Conservation (phyloP, 2,797 vertebrate genomes). For the Paguma larvata region DNA sequence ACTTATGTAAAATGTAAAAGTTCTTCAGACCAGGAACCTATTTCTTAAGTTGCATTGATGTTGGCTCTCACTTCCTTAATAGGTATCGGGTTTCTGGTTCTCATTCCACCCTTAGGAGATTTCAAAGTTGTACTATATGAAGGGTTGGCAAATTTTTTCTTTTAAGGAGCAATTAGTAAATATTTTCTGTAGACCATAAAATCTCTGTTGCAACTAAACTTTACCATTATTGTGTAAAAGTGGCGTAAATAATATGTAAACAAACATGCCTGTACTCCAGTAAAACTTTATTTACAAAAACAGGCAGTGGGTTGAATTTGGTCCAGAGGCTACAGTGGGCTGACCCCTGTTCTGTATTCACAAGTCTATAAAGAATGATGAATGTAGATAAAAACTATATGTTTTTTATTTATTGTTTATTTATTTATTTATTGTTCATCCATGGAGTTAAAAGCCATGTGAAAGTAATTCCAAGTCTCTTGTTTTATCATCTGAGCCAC, state of each 20-base stretch:
- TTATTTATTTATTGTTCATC: no score
- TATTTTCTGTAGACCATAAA: slow-evolving; percentile 52
- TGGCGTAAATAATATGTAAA: not conserved
- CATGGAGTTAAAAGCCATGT: slow-evolving; percentile 17
- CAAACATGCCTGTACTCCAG: not conserved
- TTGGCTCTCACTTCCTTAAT: not conserved
- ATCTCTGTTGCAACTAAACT: slow-evolving; percentile 15
- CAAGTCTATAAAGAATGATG: not conserved
- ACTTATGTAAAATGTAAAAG: not conserved
- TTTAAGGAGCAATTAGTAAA: slow-evolving; percentile 15
- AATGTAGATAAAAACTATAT: slow-evolving; percentile 10
- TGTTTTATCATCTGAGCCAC: slow-evolving; percentile 24
- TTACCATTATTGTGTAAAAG: slow-evolving; percentile 10
- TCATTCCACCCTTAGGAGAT: not conserved
- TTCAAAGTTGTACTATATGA: not conserved
- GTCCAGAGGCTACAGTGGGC: not conserved
- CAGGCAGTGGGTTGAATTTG: not conserved
- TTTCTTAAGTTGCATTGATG: not conserved
- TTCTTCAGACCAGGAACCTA: slow-evolving; percentile 3
- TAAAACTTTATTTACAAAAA: slow-evolving; percentile 37
- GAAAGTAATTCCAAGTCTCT: not conserved
- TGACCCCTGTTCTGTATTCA: not conserved
- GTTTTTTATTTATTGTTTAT: no score
- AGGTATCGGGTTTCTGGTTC: not conserved
- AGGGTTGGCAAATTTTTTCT: not conserved